Conservation (phyloP, 2,888 invertebrate species). For the Baronia brevicornis region DNA sequence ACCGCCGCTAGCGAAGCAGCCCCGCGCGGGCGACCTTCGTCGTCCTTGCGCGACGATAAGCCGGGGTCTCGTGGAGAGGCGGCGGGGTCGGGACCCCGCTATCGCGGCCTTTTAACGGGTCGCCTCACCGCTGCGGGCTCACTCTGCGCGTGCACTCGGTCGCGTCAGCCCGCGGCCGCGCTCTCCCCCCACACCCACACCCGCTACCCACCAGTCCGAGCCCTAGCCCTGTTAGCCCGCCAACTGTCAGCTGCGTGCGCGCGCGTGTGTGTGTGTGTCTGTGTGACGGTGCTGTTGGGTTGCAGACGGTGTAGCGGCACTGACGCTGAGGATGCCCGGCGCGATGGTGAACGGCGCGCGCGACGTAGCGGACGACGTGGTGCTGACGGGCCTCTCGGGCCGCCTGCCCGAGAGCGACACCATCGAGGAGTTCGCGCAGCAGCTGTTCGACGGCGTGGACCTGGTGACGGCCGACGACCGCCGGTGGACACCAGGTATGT, state of each 20-base stretch:
- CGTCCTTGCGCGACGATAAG: constrained; percentile 58
- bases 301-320: constrained; percentile 31
- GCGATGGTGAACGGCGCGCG: constrained; percentile 45
- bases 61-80: constrained; percentile 47
- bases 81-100: constrained; percentile 47
- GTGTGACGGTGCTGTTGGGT: constrained; percentile 21
- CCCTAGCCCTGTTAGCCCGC: constrained; percentile 6
- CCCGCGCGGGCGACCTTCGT: constrained; percentile 44
- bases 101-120: constrained; percentile 54
- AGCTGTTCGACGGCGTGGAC: constrained; percentile 93
- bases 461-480: constrained; percentile 94
- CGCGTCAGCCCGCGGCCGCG: constrained; percentile 31
- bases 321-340: constrained; percentile 45
- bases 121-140: constrained; percentile 34
- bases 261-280: constrained; percentile 1
- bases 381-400: constrained; percentile 89
- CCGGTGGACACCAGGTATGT: constrained; percentile 85
- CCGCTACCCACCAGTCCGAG: constrained; percentile 7
- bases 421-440: constrained; percentile 94
- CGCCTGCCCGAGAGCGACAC: constrained; percentile 93
- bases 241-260: background rate
- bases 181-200: constrained; percentile 19
- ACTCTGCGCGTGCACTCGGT: constrained; percentile 40
- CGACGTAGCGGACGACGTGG: constrained; percentile 78
- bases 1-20: constrained; percentile 14